Evolutionary conservation across 2,888 invertebrate genomes (phyloP).

Genomic region (Synanthedon formicaeformis): DNA sequence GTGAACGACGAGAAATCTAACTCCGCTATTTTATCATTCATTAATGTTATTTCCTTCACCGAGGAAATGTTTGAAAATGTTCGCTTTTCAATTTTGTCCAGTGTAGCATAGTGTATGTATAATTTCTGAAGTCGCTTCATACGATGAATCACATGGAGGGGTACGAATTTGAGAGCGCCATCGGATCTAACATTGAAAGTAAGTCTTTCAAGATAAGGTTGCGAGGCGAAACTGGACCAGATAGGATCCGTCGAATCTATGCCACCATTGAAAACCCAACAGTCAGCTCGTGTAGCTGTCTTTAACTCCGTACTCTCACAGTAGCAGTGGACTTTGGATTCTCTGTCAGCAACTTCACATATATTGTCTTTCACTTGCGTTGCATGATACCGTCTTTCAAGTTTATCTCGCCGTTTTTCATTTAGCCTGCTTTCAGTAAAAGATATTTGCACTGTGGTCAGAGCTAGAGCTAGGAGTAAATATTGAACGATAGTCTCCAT

Average conservation of each 20-base stretch:
- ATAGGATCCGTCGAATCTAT: slow-evolving; percentile 76
- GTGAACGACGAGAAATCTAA: slow-evolving; percentile 80
- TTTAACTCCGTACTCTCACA: slow-evolving; percentile 71
- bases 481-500: slow-evolving; percentile 63
- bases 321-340: slow-evolving; percentile 75
- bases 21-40: slow-evolving; percentile 77
- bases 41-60: slow-evolving; percentile 76
- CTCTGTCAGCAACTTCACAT: slow-evolving; percentile 68
- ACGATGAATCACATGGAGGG: slow-evolving; percentile 75
- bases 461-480: slow-evolving; percentile 62
- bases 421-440: slow-evolving; percentile 64
- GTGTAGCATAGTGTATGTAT: slow-evolving; percentile 78
- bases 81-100: slow-evolving; percentile 77
- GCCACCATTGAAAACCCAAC: slow-evolving; percentile 80
- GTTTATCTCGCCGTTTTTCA: slow-evolving; percentile 68
- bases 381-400: slow-evolving; percentile 50
- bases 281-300: slow-evolving; percentile 77
- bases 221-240: slow-evolving; percentile 80
- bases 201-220: slow-evolving; percentile 75
- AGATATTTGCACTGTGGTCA: slow-evolving; percentile 67
- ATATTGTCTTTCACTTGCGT: slow-evolving; percentile 63
- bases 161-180: slow-evolving; percentile 77
- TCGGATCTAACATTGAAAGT: slow-evolving; percentile 78
- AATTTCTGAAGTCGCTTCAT: slow-evolving; percentile 76
- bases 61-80: slow-evolving; percentile 82